Conservation (phyloP, 2,113 vertebrate species). For the Ginglymostoma cirratum region DNA sequence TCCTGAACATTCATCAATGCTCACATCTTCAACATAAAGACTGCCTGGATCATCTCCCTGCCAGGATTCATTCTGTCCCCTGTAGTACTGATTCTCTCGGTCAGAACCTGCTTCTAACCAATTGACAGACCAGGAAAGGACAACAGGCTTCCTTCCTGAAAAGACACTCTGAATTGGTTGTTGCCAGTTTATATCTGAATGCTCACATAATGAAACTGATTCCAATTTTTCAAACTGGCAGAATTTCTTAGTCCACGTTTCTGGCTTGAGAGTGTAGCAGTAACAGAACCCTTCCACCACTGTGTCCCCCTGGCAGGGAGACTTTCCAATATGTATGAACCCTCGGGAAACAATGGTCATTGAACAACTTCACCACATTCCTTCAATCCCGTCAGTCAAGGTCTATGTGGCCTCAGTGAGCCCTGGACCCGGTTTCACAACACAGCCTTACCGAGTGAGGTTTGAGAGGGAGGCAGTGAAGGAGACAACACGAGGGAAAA, state of each 20-base stretch:
- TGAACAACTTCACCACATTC: background rate
- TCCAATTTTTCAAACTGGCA: background rate
- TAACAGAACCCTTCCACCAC: background rate
- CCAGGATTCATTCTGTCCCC: background rate
- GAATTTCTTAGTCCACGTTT: background rate
- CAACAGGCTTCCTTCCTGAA: background rate
- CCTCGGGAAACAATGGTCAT: background rate
- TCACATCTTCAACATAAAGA: background rate
- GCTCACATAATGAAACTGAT: background rate
- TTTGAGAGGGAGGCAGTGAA: background rate
- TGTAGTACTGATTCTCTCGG: background rate
- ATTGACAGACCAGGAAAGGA: background rate
- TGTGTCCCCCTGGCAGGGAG: background rate
- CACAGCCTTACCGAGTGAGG: background rate
- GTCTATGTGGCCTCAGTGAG: background rate
- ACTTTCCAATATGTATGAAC: background rate
- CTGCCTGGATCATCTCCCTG: too few species aligned
- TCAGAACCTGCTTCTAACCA: background rate
- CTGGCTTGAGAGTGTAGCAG: background rate
- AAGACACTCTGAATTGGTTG: too few species aligned
- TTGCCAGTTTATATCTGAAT: too few species aligned
- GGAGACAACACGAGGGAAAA: background rate
- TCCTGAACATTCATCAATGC: background rate
- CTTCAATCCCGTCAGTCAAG: background rate
- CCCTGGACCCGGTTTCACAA: background rate